Evolutionary conservation across 2,888 invertebrate genomes (phyloP), one percentile per base, ranked within the genome.

Genomic region (Caenorhabditis uteleia): DNA sequence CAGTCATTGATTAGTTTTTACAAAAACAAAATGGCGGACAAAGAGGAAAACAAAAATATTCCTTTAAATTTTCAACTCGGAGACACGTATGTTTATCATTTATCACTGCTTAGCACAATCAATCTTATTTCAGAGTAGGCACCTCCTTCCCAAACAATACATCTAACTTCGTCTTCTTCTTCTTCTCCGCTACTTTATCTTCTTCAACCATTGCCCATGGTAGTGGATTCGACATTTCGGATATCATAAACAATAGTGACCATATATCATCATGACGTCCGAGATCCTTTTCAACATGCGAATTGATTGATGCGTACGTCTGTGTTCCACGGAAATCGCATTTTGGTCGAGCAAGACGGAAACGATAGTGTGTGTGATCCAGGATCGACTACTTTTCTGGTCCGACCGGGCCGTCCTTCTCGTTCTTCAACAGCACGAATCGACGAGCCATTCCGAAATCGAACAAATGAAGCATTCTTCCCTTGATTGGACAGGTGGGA

Each of bases 251-350:
- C 33, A 68, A 38, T 47, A 71, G 29, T 7, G 58, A 58, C 58
- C 57, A 66, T 2, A 71, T 34, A 42, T 71, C 71, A 48, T 71
- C 71, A 20, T 40, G 44, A 4, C 71, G 40, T 3, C 68, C 62
- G 33, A 58, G 26, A 14, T 61, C 61, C 8, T 34, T 42, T 1
- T 29, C 31, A 21, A 21, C 26, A 25, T 61, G 61, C 18, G 61
- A 55, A 47, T 61, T 61, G 16, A 55, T 55, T n/a, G 61, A 61
- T n/a, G 61, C 61, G 23, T 61, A 61, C 34, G 42, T 44, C 38
- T 56, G 43, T 1, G 61, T 61, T 44, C 61, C 61, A 14, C 61
- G 50, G 26, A 61, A 61, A 38, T 61, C 61, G 5, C 55, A 47
- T 10, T 43, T 45, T 3, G 50, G 50, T 12, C 61, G 44, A 14